Evolutionary conservation across 1,140 invertebrate species (phyloP).

Genomic region (Drosophila burlai): DNA sequence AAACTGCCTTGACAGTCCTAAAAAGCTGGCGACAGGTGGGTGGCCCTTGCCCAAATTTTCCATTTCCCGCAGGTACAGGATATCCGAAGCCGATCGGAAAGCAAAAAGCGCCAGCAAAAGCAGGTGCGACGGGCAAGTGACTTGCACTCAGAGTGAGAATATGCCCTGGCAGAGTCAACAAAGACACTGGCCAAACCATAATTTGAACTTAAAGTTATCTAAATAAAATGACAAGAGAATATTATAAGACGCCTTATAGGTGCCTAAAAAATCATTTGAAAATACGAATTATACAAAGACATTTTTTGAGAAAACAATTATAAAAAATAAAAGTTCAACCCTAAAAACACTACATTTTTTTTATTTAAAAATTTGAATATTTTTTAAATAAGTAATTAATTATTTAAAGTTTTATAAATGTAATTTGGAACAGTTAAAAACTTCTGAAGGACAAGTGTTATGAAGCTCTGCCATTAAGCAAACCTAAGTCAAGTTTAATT

Average conservation of each 20-base stretch:
- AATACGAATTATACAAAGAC: too few species aligned
- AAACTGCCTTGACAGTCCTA: slow-evolving; percentile 6
- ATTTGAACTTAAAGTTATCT: slow-evolving; percentile 1
- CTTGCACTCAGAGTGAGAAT: slow-evolving; percentile 32
- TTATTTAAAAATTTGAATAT: too few species aligned
- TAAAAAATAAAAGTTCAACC: too few species aligned
- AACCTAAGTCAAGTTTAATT: background rate
- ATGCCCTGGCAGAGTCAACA: slow-evolving; percentile 13
- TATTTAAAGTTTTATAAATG: background rate
- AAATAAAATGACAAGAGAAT: too few species aligned
- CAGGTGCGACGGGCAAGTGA: slow-evolving; percentile 39
- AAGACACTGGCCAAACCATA: slow-evolving; percentile 31
- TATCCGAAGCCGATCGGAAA: slow-evolving; percentile 45
- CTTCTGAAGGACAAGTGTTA: too few species aligned
- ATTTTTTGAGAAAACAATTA: too few species aligned
- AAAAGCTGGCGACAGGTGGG: slow-evolving; percentile 43
- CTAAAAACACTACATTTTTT: too few species aligned
- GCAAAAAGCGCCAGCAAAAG: slow-evolving; percentile 37
- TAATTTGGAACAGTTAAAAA: background rate
- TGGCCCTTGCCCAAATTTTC: slow-evolving; percentile 14
- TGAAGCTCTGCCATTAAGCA: background rate
- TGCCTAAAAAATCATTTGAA: too few species aligned
- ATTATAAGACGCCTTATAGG: too few species aligned
- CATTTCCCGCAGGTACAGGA: slow-evolving; percentile 23
- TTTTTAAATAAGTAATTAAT: background rate